phyloP scores from a whole-genome alignment of 2,113 vertebrate species.

The human (Homo sapiens) region DNA sequence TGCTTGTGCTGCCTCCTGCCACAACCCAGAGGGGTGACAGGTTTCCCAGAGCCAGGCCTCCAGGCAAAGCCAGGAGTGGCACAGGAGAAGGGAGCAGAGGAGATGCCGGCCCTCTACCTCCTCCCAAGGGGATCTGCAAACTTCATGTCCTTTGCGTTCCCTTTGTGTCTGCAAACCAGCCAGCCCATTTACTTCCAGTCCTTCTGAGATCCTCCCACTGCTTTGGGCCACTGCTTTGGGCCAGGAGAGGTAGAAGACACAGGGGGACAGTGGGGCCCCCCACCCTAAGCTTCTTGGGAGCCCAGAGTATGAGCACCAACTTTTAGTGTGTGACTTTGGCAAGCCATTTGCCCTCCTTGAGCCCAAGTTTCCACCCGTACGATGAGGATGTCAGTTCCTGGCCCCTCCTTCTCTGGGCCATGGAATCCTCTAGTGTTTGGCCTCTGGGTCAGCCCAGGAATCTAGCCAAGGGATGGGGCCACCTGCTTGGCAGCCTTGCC shows the following conservation, averaged over 20 bases:
- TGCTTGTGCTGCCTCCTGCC: neutral
- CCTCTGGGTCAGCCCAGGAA: constrained; percentile 65
- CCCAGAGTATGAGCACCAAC: neutral
- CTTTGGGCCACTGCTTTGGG: neutral
- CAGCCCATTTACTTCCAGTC: neutral
- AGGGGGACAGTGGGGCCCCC: neutral
- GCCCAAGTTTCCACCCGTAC: neutral
- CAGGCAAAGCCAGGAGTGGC: neutral
- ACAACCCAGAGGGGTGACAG: neutral
- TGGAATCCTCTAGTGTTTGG: constrained; percentile 49
- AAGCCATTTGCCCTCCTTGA: neutral
- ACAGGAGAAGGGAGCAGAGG: neutral
- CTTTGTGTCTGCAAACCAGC: neutral
- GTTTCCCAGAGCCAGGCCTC: neutral
- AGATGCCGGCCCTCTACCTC: accelerated
- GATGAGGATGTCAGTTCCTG: neutral
- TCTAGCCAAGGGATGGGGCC: constrained; percentile 70
- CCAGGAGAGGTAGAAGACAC: neutral
- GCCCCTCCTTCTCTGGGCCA: constrained; percentile 34
- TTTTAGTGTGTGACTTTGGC: neutral
- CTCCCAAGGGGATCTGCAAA: neutral
- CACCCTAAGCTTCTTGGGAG: neutral
- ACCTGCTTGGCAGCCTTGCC: constrained; percentile 61
- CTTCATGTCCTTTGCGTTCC: neutral
- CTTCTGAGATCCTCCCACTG: neutral